Percentiles rank a stretch among this genome's conserved stretches.
Evolutionary conservation across 2,797 vertebrate genomes (phyloP).

Genomic region (Cygnus olor): DNA sequence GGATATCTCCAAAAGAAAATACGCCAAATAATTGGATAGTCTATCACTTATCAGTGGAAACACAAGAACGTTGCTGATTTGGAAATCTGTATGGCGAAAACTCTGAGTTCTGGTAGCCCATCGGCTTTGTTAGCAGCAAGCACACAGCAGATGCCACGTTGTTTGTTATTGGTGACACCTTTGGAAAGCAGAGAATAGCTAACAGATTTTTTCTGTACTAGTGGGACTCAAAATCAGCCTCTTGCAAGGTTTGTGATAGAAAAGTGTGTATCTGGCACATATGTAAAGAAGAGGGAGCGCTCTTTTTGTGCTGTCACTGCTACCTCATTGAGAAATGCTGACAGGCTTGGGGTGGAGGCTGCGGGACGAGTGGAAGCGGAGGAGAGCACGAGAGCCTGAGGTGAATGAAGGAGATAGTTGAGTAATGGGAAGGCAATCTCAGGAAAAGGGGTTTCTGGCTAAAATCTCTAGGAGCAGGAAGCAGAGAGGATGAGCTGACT

Average conservation of each 20-base stretch:
- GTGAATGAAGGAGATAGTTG: not conserved
- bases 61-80: not conserved
- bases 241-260: slow-evolving; percentile 14
- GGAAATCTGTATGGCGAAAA: not conserved
- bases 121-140: not conserved
- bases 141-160: slow-evolving; percentile 39
- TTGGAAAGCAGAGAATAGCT: slow-evolving; percentile 25
- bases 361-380: not conserved
- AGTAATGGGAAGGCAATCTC: not conserved
- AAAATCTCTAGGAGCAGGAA: not conserved
- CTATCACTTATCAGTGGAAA: not conserved
- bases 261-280: not conserved
- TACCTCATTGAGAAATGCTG: not conserved
- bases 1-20: not conserved
- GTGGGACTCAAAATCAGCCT: slow-evolving; percentile 11
- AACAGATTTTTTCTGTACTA: slow-evolving; percentile 53
- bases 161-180: slow-evolving; percentile 57
- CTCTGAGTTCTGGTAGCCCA: not conserved
- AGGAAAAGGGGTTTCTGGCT: not conserved
- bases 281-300: not conserved
- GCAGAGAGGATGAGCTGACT: not conserved
- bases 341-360: not conserved
- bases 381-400: not conserved
- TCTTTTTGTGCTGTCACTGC: not conserved
- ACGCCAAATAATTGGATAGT: not conserved